Evolutionary conservation across 2,113 vertebrate species (phyloP), one percentile per base, ranked within the genome.

Genomic region (Thunnus thynnus): DNA sequence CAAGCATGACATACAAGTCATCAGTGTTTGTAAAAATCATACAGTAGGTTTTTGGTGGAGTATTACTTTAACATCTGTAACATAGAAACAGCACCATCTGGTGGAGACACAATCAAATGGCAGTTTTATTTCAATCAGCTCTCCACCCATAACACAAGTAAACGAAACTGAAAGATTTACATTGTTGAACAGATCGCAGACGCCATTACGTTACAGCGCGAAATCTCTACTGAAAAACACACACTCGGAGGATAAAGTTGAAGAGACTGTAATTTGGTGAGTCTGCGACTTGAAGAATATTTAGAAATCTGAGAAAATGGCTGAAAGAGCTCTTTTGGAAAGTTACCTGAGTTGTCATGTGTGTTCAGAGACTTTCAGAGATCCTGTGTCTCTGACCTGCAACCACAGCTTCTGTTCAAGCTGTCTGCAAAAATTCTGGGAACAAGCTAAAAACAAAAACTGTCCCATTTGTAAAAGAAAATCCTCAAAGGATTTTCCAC

Each of bases 331-430:
- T 16, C 9, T 68, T 11, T 0, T 72, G 2, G 55, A 84, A 52
- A 10, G 11, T 46, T 88, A 0, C 63, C 48, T 89, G 80, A 79
- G 8, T 12, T 89, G 88, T 1, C n/a, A 61, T 0, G 22, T 89
- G 36, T 91, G 90, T 76, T 80, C 83, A 78, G 82, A 88, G 75
- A 89, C 69, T 36, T 5, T 36, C 32, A 36, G 32, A 36, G 32
- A 36, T 36, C 32, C 32, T 36, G 4, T 20, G 5, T 36, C 32
- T 36, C 32, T 36, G 32, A 36, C 4, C 20, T 20, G 20, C 20
- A 20, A 20, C 20, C 20, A 20, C 20, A 20, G 20, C 20, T 20
- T 20, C 20, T 20, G 20, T 20, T 20, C 20, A 20, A 20, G 20
- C 20, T 20, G 20, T 20, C 20, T 20, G 20, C 20, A 20, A 20